A percentile compares a stretch with the other conserved stretches of the same genome.
These are phyloP conservation scores for Strix uralensis DNA, from an alignment of 2,113 vertebrate species.

Conservation along the genomic window DNA sequence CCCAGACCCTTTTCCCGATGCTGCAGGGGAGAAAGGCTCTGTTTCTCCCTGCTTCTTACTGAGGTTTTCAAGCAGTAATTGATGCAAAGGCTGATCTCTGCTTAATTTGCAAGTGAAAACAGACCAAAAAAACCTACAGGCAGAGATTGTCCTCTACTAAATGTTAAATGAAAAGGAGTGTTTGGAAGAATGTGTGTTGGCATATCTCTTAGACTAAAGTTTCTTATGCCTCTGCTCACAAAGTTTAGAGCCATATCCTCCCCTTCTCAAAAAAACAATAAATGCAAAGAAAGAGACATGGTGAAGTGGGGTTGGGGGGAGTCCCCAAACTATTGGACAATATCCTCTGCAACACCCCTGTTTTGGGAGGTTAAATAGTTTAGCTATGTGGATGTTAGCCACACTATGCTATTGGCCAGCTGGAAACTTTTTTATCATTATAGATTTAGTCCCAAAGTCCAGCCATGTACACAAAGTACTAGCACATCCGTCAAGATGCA, in stretches of 20 bases:
- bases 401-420: neutral
- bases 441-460: neutral
- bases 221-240: neutral
- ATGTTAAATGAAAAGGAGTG: neutral
- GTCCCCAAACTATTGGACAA: neutral
- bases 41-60: neutral
- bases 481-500: neutral
- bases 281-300: neutral
- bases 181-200: neutral
- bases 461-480: neutral
- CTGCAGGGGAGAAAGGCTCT: neutral
- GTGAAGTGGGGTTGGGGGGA: neutral
- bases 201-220: neutral
- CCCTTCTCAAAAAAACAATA: neutral
- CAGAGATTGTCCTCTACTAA: neutral
- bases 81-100: neutral
- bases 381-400: neutral
- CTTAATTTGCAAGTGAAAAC: neutral
- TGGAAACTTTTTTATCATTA: neutral
- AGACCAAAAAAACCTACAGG: neutral
- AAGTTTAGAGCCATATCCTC: neutral
- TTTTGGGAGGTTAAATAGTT: neutral
- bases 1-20: neutral
- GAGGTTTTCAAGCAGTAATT: neutral
- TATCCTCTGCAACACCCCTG: neutral